Percentiles rank a stretch among this genome's conserved stretches.
Evolutionary conservation across 2,888 invertebrate species (phyloP).

Genomic region (Papilio protenor): DNA sequence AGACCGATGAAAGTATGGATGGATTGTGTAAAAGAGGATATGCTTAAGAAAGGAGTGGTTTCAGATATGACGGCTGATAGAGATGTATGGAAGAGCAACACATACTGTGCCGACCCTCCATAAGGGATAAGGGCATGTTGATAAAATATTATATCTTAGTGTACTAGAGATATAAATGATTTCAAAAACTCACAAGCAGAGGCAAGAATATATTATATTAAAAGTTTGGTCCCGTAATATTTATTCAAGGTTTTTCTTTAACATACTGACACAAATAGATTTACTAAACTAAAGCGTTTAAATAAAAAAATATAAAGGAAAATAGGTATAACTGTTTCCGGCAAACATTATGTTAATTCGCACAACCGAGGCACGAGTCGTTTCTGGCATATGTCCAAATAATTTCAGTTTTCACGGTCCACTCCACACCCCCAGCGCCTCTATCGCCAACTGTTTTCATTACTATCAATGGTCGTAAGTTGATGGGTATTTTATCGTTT

Average conservation of each 20-base stretch:
- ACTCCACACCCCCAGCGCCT: slow-evolving; percentile 42
- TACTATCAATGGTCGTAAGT: slow-evolving; percentile 32
- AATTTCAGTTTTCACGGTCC: slow-evolving; percentile 57
- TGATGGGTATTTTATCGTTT: slow-evolving; percentile 10
- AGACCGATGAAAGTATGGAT: too few species aligned
- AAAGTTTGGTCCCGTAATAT: too few species aligned
- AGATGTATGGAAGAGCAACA: too few species aligned
- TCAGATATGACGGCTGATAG: too few species aligned
- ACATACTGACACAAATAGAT: background rate
- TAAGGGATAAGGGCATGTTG: too few species aligned
- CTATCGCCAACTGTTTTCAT: slow-evolving; percentile 41
- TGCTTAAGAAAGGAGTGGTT: too few species aligned
- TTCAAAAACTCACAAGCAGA: too few species aligned
- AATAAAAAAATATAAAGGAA: slow-evolving; percentile 19
- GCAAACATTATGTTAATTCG: slow-evolving; percentile 49
- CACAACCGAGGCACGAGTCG: slow-evolving; percentile 41
- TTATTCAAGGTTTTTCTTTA: too few species aligned
- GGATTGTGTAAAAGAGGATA: too few species aligned
- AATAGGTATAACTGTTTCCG: slow-evolving; percentile 23
- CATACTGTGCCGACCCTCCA: too few species aligned
- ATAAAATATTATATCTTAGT: background rate
- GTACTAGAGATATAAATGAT: background rate
- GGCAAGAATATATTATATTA: too few species aligned
- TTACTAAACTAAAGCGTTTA: background rate
- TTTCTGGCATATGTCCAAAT: slow-evolving; percentile 56